Evolutionary conservation across 2,113 vertebrate genomes (phyloP).

Genomic region (Oreamnos americanus): DNA sequence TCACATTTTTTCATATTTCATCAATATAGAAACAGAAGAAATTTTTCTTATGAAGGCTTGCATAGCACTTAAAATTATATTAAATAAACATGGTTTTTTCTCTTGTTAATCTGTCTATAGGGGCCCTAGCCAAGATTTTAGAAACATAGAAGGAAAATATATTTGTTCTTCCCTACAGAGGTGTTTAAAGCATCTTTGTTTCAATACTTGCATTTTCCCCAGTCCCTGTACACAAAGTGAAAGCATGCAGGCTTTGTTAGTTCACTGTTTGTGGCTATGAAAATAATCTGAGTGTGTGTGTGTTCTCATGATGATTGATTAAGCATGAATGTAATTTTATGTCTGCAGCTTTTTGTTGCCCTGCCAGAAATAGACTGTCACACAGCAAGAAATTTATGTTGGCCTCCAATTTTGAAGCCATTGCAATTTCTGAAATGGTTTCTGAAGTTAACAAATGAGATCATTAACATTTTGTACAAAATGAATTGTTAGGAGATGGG

Average conservation of each 20-base stretch:
- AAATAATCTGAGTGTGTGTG: neutral
- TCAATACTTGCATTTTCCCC: neutral
- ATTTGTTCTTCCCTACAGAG: neutral
- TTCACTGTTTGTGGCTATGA: neutral
- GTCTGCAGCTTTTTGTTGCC: neutral
- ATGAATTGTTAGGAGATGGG: neutral
- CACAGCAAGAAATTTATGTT: neutral
- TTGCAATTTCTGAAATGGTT: neutral
- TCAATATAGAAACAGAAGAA: neutral
- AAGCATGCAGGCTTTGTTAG: neutral
- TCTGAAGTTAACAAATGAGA: slow-evolving; percentile 34
- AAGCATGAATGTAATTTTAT: neutral
- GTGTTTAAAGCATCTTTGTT: neutral
- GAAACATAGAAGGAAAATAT: neutral
- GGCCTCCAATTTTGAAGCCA: neutral
- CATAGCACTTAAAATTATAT: neutral
- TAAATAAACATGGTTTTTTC: neutral
- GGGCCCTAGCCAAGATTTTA: neutral
- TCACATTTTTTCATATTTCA: neutral
- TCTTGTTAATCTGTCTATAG: neutral
- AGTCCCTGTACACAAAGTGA: neutral
- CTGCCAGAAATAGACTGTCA: neutral
- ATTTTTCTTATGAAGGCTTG: neutral
- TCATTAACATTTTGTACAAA: slow-evolving; percentile 24
- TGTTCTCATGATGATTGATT: neutral